phyloP scores from a whole-genome alignment of 2,888 invertebrate genomes.

The Eurois occulta region DNA sequence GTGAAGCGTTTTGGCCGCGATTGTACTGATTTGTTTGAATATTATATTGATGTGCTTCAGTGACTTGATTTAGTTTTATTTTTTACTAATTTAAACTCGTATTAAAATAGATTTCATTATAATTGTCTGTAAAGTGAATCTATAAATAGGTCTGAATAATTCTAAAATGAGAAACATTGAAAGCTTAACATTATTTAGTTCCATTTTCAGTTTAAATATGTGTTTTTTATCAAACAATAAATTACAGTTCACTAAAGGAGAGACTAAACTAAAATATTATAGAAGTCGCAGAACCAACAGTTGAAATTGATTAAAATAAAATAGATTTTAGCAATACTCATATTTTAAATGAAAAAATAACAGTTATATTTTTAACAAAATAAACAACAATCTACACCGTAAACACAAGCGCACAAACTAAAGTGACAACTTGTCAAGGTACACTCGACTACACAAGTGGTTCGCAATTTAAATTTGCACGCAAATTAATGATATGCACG shows the following conservation, averaged over 20 bases:
- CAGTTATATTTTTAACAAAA: background rate
- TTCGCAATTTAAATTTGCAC: constrained; percentile 65
- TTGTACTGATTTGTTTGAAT: constrained; percentile 20
- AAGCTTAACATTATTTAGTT: background rate
- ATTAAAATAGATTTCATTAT: background rate
- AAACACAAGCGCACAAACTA: constrained; percentile 1
- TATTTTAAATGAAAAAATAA: background rate
- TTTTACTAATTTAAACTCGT: background rate
- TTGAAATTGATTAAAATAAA: background rate
- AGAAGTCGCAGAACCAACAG: background rate
- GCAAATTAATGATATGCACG: constrained; percentile 64
- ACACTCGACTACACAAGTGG: constrained; percentile 58
- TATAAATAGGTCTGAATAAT: background rate
- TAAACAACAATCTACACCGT: background rate
- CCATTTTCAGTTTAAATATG: background rate
- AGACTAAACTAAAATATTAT: background rate
- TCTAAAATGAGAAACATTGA: background rate
- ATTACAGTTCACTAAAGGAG: background rate
- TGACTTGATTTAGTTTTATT: background rate
- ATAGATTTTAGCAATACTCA: background rate
- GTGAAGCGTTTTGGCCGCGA: background rate
- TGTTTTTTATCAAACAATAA: background rate
- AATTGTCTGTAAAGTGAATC: background rate
- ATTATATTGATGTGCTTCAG: constrained; percentile 7
- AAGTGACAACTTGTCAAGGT: constrained; percentile 53